Evolutionary conservation across 1,140 invertebrate genomes (phyloP), one percentile per base, ranked within the genome.

Genomic region (Anastrepha obliqua): DNA sequence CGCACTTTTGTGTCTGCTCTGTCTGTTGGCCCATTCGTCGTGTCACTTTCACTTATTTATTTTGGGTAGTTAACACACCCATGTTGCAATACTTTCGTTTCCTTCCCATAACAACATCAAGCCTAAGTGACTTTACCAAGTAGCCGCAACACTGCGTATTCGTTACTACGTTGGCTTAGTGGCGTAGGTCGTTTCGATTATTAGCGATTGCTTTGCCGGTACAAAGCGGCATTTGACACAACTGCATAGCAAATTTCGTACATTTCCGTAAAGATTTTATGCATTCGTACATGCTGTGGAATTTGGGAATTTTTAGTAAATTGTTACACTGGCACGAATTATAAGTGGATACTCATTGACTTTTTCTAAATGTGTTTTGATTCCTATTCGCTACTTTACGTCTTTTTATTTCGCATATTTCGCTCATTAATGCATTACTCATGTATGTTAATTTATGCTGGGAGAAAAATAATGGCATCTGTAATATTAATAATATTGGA

Each of bases 41-140:
- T 47, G 17, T n/a, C 70, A 74, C 70, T 74, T 74, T 74, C 70
- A 74, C 70, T 74, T 74, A 74, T 74, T 74, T 74, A 20, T 74
- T 74, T 74, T 15, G 70, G 70, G 42, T 47, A 42, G 17, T 13
- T 51, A n/a, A 44, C 4, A 13, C 11, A 11, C 15, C n/a, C 15
- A 51, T 74, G 44, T 74, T 74, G 70, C 70, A 74, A 74, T 74
- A 74, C 47, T 74, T 74, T 74, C 44, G 5, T 44, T n/a, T 74
- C n/a, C 44, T 74, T 44, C 17, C 17, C 3, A 42, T 17, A 74
- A 47, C 70, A 47, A 74, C 42, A 74, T n/a, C 3, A 11, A 74
- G 17, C 13, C 6, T 15, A 13, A 74, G 39, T 67, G 3, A 1
- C 20, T 67, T 39, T 3, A 42, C 7, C 29, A 67, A 42, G 55